phyloP scores from a whole-genome alignment of 2,113 vertebrate genomes.

The Parus major region DNA sequence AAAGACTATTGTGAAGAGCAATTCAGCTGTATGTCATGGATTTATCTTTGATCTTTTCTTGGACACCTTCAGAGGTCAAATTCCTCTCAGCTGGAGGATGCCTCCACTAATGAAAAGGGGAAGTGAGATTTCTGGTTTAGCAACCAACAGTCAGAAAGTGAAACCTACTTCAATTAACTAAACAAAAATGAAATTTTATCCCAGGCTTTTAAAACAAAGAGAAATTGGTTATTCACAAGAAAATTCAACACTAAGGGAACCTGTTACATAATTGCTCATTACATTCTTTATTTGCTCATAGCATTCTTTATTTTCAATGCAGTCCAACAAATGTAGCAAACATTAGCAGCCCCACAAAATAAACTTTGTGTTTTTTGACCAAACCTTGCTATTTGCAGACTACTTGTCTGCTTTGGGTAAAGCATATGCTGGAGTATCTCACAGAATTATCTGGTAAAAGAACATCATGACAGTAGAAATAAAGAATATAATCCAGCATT shows the following conservation, averaged over 20 bases:
- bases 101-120: neutral
- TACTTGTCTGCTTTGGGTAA: neutral
- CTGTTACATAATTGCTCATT: neutral
- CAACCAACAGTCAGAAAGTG: neutral
- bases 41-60: neutral
- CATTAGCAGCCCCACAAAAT: neutral
- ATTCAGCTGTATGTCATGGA: neutral
- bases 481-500: neutral
- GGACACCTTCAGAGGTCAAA: neutral
- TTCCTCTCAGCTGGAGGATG: neutral
- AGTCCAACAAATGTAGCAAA: neutral
- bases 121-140: neutral
- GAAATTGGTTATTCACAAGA: neutral
- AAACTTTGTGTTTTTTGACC: neutral
- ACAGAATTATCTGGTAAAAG: neutral
- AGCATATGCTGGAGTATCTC: neutral
- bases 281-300: too few relatives aligned
- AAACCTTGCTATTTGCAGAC: neutral
- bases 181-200: neutral
- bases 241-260: neutral
- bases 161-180: neutral
- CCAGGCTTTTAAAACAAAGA: neutral
- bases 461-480: neutral
- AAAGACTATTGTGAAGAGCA: neutral
- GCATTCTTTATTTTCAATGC: neutral